Percentiles rank a stretch among this genome's conserved stretches.
These are phyloP conservation scores for Rhadinocentrus ornatus DNA, from an alignment of 2,797 vertebrate genomes.

Conservation along the genomic window DNA sequence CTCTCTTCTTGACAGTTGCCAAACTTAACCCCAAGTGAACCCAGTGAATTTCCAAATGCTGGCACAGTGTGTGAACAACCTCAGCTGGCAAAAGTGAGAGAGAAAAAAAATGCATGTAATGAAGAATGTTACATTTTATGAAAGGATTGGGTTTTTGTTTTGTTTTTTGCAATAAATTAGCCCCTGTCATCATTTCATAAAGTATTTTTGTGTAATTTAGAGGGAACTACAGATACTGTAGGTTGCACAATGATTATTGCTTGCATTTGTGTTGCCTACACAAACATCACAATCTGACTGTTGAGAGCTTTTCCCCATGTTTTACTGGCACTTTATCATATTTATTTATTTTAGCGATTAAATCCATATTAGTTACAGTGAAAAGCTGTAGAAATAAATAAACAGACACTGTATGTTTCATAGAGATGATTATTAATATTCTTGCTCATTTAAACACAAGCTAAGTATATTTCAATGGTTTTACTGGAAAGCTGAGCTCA, in stretches of 20 bases:
- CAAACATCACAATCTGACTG: background rate
- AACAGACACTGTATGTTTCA: background rate
- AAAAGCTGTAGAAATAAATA: background rate
- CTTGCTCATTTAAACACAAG: background rate
- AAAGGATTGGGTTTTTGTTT: too few species aligned
- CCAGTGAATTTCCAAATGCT: constrained; percentile 36
- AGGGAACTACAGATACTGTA: background rate
- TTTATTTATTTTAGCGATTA: background rate
- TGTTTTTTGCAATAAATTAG: background rate
- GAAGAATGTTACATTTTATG: background rate
- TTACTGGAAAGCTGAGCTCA: constrained; percentile 5
- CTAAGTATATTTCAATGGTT: background rate
- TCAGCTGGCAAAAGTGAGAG: background rate
- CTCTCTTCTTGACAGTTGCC: constrained; percentile 2
- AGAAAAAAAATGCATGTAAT: background rate
- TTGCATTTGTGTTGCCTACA: background rate
- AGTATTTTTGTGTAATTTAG: background rate
- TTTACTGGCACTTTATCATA: background rate
- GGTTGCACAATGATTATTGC: background rate
- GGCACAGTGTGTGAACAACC: constrained; percentile 25
- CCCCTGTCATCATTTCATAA: background rate
- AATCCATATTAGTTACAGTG: background rate
- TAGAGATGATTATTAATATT: background rate
- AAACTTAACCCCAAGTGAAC: constrained; percentile 16
- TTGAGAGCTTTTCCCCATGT: background rate